Evolutionary conservation across 1,140 invertebrate genomes (phyloP).

Genomic region (Lepidurus couesii): DNA sequence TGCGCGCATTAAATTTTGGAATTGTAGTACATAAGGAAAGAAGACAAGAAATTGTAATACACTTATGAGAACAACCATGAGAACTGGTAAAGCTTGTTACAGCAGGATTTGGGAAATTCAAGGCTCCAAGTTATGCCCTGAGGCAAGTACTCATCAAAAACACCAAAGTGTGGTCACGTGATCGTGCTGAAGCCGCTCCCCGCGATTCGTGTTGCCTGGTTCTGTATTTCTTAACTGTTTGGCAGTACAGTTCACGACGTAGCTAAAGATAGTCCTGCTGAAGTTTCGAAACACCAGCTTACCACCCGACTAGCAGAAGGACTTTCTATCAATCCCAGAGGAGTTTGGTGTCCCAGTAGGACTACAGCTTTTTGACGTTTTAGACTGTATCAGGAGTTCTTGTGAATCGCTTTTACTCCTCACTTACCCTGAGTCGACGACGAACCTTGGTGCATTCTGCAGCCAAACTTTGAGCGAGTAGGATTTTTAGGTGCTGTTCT

Average conservation of each 20-base stretch:
- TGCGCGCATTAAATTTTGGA: no score
- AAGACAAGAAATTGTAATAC: no score
- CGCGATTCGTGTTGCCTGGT: neutral
- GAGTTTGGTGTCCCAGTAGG: neutral
- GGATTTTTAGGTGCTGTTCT: neutral
- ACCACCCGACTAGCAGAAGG: neutral
- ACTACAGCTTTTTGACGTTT: neutral
- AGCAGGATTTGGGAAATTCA: neutral
- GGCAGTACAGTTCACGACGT: slow-evolving; percentile 14
- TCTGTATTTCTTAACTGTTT: neutral
- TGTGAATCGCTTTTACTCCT: neutral
- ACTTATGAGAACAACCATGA: no score
- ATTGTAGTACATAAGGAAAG: no score
- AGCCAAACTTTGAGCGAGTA: neutral
- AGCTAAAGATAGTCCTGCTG: neutral
- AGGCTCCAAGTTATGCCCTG: neutral
- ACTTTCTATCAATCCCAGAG: neutral
- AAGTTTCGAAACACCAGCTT: neutral
- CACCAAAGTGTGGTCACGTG: neutral
- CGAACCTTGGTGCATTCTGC: neutral
- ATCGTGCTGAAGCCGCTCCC: neutral
- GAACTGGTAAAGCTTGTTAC: neutral
- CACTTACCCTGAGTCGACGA: neutral
- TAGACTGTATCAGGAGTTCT: neutral
- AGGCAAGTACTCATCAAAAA: neutral